These are phyloP conservation scores for Mastomys coucha DNA, from an alignment of 2,113 vertebrate species.

Conservation along the genomic window DNA sequence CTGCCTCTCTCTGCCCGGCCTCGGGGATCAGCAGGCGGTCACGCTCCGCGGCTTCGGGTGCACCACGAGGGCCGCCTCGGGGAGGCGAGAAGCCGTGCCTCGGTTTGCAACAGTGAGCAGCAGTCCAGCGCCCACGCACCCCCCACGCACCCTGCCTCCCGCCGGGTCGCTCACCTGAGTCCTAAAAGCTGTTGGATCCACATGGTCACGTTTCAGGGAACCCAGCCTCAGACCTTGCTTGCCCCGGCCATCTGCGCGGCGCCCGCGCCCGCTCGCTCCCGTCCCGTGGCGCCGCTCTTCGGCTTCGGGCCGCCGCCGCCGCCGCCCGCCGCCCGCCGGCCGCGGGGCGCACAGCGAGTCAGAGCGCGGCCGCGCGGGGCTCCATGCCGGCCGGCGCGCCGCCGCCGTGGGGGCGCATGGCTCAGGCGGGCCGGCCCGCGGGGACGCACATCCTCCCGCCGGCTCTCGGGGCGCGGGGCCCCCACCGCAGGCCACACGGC, in stretches of 20 bases:
- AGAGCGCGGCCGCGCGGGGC: slow-evolving; percentile 78
- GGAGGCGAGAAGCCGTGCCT: neutral
- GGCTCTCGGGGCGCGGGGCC: slow-evolving; percentile 22
- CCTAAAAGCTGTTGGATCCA: slow-evolving; percentile 88
- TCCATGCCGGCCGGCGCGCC: slow-evolving; percentile 81
- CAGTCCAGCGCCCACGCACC: slow-evolving; percentile 57
- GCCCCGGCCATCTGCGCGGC: slow-evolving; percentile 82
- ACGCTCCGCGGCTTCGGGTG: neutral
- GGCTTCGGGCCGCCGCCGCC: slow-evolving; percentile 72
- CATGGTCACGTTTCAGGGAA: slow-evolving; percentile 86
- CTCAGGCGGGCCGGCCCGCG: slow-evolving; percentile 77
- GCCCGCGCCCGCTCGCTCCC: slow-evolving; percentile 71
- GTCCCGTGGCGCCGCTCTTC: slow-evolving; percentile 74
- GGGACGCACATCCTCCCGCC: slow-evolving; percentile 74
- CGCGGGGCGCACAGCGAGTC: slow-evolving; percentile 80
- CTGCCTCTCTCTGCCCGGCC: neutral
- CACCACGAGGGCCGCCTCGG: neutral
- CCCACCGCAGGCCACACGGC: slow-evolving; percentile 13
- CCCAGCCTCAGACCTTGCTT: slow-evolving; percentile 80
- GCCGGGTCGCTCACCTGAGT: slow-evolving; percentile 85
- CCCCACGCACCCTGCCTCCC: neutral
- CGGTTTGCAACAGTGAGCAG: neutral
- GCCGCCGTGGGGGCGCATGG: slow-evolving; percentile 80
- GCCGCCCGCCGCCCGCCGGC: slow-evolving; percentile 75
- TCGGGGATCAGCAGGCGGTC: neutral